Percentiles rank a stretch among this genome's conserved stretches.
These are phyloP conservation scores for Diceros bicornis DNA, from an alignment of 2,797 vertebrate genomes.

Conservation along the genomic window DNA sequence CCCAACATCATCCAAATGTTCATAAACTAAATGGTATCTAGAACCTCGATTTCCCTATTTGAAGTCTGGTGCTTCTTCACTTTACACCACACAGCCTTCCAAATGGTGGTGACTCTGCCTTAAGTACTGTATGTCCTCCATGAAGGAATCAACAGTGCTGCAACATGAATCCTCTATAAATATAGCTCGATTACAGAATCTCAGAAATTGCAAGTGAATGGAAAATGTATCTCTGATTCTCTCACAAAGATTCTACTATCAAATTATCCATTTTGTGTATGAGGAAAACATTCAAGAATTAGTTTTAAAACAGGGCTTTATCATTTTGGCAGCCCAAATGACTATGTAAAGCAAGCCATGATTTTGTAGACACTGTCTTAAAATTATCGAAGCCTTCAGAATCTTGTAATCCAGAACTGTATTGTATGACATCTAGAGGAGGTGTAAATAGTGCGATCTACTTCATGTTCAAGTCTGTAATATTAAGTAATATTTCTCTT, in stretches of 20 bases:
- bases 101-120: neutral
- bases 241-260: neutral
- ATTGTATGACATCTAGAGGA: neutral
- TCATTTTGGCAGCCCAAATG: neutral
- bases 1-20: neutral
- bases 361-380: neutral
- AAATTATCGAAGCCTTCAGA: slow-evolving; percentile 1
- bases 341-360: neutral
- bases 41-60: neutral
- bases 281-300: neutral
- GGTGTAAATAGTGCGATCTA: neutral
- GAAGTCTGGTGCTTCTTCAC: neutral
- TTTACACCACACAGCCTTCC: neutral
- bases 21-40: neutral
- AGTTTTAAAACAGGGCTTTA: slow-evolving; percentile 15
- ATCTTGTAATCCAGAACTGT: neutral
- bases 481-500: slow-evolving; percentile 7
- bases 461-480: neutral
- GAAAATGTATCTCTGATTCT: neutral
- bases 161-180: neutral
- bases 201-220: neutral
- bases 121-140: neutral
- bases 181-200: neutral
- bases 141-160: neutral
- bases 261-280: neutral